A percentile compares a stretch with the other conserved stretches of the same genome.
phyloP scores from a whole-genome alignment of 2,888 invertebrate species.

The Ochropleura plecta region DNA sequence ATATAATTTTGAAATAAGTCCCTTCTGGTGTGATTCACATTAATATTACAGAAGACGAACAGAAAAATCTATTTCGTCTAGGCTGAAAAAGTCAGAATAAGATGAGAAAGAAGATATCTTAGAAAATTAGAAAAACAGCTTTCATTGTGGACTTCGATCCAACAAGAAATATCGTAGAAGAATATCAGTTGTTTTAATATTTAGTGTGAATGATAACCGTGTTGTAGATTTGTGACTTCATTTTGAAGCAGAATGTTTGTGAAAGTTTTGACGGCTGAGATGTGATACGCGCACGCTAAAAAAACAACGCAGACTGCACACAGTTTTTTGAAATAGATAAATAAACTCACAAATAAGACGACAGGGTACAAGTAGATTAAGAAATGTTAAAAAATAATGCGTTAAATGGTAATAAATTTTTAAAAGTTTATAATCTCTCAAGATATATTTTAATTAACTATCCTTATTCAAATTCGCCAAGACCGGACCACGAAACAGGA shows the following conservation, averaged over 20 bases:
- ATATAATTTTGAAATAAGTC: not conserved
- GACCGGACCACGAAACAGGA: too few species aligned
- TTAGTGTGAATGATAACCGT: constrained; percentile 23
- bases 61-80: not conserved
- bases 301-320: constrained; percentile 50
- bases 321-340: not conserved
- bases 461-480: too few species aligned
- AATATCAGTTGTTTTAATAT: not conserved
- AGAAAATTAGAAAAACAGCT: not conserved
- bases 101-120: not conserved
- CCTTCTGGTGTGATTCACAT: too few species aligned
- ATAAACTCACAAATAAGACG: too few species aligned
- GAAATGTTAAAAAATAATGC: too few species aligned
- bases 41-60: too few species aligned
- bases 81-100: not conserved
- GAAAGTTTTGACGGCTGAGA: constrained; percentile 75
- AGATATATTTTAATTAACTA: too few species aligned
- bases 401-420: too few species aligned
- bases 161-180: too few species aligned
- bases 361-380: too few species aligned
- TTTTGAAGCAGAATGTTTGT: constrained; percentile 82
- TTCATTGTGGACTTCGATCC: not conserved
- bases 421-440: too few species aligned
- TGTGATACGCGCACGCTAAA: constrained; percentile 78
- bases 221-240: constrained; percentile 85